Conservation (phyloP, 2,888 invertebrate genomes). For the Nematopogon swammerdamellus region DNA sequence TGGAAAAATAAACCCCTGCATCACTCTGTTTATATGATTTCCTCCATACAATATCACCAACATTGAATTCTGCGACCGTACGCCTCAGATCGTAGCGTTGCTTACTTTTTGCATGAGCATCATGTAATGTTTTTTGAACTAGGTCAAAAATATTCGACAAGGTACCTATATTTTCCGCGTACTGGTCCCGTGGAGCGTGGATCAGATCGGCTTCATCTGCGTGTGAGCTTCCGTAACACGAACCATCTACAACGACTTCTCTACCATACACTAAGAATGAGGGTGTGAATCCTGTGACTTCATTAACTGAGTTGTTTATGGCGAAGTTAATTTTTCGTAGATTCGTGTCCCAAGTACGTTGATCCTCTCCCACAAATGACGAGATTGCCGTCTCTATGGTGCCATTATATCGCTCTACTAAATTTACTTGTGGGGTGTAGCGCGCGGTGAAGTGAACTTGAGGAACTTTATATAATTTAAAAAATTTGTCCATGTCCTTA, state of each 20-base stretch:
- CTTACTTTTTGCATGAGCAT: not conserved
- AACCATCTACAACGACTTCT: constrained; percentile 5
- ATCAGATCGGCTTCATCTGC: not conserved
- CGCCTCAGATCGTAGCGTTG: not conserved
- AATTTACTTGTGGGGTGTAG: constrained; percentile 5
- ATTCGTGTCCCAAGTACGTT: constrained; percentile 15
- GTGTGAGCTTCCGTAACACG: not conserved
- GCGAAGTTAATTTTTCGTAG: constrained; percentile 16
- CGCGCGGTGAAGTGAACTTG: constrained; percentile 4
- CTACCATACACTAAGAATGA: constrained; percentile 16
- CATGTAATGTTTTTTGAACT: not conserved
- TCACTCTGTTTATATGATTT: constrained; percentile 13
- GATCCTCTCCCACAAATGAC: not conserved
- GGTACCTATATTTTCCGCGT: constrained; percentile 5
- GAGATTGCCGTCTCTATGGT: constrained; percentile 3
- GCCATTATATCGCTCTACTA: constrained; percentile 5
- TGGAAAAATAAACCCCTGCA: constrained; percentile 8
- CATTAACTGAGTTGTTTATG: constrained; percentile 14
- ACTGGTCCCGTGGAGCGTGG: constrained; percentile 5
- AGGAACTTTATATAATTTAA: constrained; percentile 6
- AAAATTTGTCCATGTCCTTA: constrained; percentile 3
- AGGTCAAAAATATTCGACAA: constrained; percentile 2
- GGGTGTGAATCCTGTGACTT: constrained; percentile 7
- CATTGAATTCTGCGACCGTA: constrained; percentile 3
- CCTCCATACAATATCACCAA: constrained; percentile 11